Base-by-base conservation (phyloP, 2,113 vertebrate genomes). In the Bubo blakistoni region DNA sequence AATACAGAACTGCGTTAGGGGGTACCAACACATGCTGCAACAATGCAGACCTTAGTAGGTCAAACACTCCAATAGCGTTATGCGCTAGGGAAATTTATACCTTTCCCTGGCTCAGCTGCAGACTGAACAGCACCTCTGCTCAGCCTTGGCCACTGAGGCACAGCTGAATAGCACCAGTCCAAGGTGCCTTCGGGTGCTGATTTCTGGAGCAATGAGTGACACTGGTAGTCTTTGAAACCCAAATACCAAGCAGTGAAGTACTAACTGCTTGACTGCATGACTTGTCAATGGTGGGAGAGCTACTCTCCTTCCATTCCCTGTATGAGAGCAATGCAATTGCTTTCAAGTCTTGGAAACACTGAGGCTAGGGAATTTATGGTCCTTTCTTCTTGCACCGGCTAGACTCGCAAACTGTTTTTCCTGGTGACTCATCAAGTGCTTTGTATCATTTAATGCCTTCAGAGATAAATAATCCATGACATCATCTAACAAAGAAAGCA, bases 401-500 rank as follows among this genome's bases (percentile, higher is more conserved):
- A 55, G 49, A 30, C 44, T 54, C 32, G 34, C 70, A 36, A 34
- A 25, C 40, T 63, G 36, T 19, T 85, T 71, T 81, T 63, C 58
- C 47, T 54, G 77, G 15, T 78, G 87, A 85, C 79, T 91, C 82
- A 84, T 47, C 58, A 16, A n/a, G 57, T 7, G 63, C 66, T 80
- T 94, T 67, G 63, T 76, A 87, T 80, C 58, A 57, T 77, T 83
- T 81, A 66, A 67, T 49, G 34, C 69, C 63, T 79, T 49, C 32
- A 27, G 78, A 86, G 73, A 82, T 62, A 83, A 86, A 89, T 58
- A 86, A 93, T 42, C 77, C 62, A 25, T 86, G 66, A 76, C 66
- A 52, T 83, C 91, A 80, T 9, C 66, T 79, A 67, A 76, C 88
- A 91, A 76, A 95, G 88, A 70, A 46, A 71, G 81, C 77, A 76